phyloP scores from a whole-genome alignment of 2,888 invertebrate genomes.

The Pyrrhia umbra region DNA sequence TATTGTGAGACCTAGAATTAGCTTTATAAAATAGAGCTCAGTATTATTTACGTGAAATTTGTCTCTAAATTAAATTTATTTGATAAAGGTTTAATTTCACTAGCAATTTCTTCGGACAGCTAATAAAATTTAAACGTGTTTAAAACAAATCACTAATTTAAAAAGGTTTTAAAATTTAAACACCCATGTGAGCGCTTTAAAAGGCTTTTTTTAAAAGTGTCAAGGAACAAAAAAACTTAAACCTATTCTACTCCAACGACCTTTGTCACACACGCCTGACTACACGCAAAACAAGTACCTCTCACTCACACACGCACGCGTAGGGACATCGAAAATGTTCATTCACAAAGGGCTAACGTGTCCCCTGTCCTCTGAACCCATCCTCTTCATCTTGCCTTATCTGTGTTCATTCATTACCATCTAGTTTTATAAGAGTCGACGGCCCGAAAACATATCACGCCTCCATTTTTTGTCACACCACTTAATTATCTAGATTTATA shows the following conservation, averaged over 20 bases:
- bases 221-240: conserved; percentile 61
- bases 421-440: conserved; percentile 89
- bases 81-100: not conserved
- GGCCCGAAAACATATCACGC: conserved; percentile 88
- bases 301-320: conserved; percentile 67
- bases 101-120: not conserved
- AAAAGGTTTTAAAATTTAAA: conserved; percentile 37
- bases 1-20: too few species aligned
- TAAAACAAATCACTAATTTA: conserved; percentile 9
- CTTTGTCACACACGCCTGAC: conserved; percentile 71
- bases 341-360: conserved; percentile 84
- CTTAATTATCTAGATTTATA: conserved; percentile 90
- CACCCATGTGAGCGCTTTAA: conserved; percentile 50
- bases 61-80: not conserved
- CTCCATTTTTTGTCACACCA: conserved; percentile 89
- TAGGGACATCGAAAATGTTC: conserved; percentile 72
- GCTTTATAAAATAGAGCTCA: too few species aligned
- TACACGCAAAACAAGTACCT: conserved; percentile 70
- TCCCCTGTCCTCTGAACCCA: conserved; percentile 81
- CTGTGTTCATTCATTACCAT: conserved; percentile 89
- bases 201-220: conserved; percentile 56
- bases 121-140: not conserved
- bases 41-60: too few species aligned
- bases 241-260: conserved; percentile 63
- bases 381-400: conserved; percentile 86